Evolutionary conservation across 2,888 invertebrate genomes (phyloP), one percentile per base, ranked within the genome.

Genomic region (Pachycephus smyrnensis): DNA sequence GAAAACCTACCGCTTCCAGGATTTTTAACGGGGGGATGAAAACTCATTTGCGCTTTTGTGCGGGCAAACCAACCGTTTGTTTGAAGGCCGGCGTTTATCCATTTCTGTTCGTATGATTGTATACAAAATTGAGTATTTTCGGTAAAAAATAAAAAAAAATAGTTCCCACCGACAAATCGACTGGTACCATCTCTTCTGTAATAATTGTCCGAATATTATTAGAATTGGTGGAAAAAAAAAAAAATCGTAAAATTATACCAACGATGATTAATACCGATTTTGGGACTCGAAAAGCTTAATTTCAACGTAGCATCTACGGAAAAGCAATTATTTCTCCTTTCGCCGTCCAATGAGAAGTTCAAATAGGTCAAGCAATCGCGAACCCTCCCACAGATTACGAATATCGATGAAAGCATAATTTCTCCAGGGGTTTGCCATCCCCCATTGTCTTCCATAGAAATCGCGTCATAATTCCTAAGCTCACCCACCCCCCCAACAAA

Each of bases 11-110:
- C 6, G 15, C 15, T 15, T 40, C 6, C 0, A 1, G 40, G 40
- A 40, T 40, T 40, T 40, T 15, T 15, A 40, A 15, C 6, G 23
- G 15, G 71, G 9, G 11, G 30, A 11, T 30, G 73, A 80, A 81
- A 83, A 79, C 80, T 83, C 82, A 79, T 84, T 84, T 81, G 68
- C 40, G 75, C 76, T 78, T 80, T 82, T 80, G 77, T 85, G 76
- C 73, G 23, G 23, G 2, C 1, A 9, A 55, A 23, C 23, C 55
- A 55, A 6, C 55, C 23, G 9, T 23, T 55, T 0, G 23, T 1
- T 55, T 55, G 15, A 40, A 40, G 15, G 4, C 37, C 15, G 4
- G 37, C 6, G 40, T 40, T 15, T 0, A 4, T 40, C 15, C 15
- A 40, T 15, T 40, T 40, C 40, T 15, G 15, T 33, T 33, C 3